phyloP scores from a whole-genome alignment of 2,888 invertebrate genomes.

The Dolichomitus sp. region DNA sequence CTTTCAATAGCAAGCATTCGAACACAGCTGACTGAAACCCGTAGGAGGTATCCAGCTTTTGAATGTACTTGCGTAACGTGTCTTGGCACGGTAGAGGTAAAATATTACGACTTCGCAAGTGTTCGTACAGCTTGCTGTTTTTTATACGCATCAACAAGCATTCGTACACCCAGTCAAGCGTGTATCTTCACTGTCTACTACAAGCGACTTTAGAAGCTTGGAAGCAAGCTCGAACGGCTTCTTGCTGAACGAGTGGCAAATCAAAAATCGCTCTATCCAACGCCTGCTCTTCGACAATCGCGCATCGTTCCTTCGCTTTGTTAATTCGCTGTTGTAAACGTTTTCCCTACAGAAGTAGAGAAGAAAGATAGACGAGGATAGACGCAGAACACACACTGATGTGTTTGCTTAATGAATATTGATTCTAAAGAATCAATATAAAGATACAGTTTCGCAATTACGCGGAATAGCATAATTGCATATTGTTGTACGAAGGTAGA shows the following conservation, averaged over 20 bases:
- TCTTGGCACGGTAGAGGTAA: constrained; percentile 60
- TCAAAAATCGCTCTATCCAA: constrained; percentile 11
- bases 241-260: constrained; percentile 24
- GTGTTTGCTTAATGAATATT: neutral
- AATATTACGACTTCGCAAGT: constrained; percentile 56
- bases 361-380: neutral
- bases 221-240: constrained; percentile 45
- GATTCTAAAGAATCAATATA: neutral
- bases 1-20: constrained; percentile 58
- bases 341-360: neutral
- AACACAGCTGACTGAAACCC: constrained; percentile 38
- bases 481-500: neutral
- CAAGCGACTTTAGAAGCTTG: constrained; percentile 29
- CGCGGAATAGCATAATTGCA: neutral
- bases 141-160: constrained; percentile 65
- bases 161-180: constrained; percentile 61
- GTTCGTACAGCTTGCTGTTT: constrained; percentile 62
- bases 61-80: constrained; percentile 64
- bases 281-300: neutral
- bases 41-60: constrained; percentile 50
- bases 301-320: no score
- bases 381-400: neutral
- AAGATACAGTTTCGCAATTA: neutral
- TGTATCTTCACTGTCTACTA: constrained; percentile 37
- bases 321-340: no score